Evolutionary conservation across 2,888 invertebrate genomes (phyloP).

Genomic region (Pyralis farinalis): DNA sequence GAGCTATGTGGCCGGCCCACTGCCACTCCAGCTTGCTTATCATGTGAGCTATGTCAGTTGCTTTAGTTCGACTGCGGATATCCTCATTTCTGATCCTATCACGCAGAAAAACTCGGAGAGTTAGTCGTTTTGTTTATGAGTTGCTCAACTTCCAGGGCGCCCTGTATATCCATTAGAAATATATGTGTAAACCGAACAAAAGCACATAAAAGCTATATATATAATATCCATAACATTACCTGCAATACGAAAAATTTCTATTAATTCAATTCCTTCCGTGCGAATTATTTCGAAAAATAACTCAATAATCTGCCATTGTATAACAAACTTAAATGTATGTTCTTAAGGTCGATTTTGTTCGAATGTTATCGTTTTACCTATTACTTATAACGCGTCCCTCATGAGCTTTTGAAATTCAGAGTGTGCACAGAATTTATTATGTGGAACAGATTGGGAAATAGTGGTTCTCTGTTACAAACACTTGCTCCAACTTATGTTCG

Average conservation of each 20-base stretch:
- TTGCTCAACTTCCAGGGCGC: too few relatives aligned
- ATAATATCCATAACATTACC: too few relatives aligned
- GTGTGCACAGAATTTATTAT: conserved; percentile 47
- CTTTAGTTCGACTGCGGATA: too few relatives aligned
- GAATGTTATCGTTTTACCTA: conserved; percentile 12
- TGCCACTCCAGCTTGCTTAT: too few relatives aligned
- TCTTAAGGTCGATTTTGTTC: conserved; percentile 10
- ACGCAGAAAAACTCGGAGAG: too few relatives aligned
- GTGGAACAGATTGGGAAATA: conserved; percentile 52
- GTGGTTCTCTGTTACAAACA: conserved; percentile 19
- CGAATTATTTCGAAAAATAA: conserved; percentile 14
- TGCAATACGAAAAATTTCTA: conserved; percentile 1
- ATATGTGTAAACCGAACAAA: too few relatives aligned
- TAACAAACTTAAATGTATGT: background rate
- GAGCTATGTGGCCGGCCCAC: too few relatives aligned
- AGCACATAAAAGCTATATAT: too few relatives aligned
- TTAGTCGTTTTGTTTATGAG: too few relatives aligned
- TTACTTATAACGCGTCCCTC: conserved; percentile 33
- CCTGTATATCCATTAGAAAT: too few relatives aligned
- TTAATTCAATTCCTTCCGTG: conserved; percentile 15
- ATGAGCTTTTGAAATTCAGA: conserved; percentile 47
- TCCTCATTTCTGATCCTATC: too few relatives aligned
- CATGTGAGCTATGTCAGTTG: too few relatives aligned
- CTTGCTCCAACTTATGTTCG: background rate
- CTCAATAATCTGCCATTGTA: background rate